These are phyloP conservation scores for Dascyllus trimaculatus DNA, from an alignment of 2,113 vertebrate species.

Conservation along the genomic window DNA sequence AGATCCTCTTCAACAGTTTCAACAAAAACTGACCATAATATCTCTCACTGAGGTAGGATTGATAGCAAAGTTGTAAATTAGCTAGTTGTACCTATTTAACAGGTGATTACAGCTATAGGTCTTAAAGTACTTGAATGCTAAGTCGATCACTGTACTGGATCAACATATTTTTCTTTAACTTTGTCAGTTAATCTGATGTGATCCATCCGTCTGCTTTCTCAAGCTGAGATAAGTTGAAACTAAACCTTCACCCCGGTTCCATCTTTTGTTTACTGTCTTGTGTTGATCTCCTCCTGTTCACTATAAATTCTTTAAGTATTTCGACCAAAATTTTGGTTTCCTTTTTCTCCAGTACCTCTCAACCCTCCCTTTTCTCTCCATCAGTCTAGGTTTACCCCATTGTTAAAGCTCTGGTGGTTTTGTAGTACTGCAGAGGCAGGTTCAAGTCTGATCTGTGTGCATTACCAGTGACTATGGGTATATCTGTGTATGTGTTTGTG, in stretches of 20 bases:
- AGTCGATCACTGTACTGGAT: no score
- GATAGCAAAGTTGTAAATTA: no score
- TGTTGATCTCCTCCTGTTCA: neutral
- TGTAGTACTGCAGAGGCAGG: conserved; percentile 36
- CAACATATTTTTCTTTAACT: no score
- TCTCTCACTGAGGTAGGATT: no score
- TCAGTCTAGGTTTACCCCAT: conserved; percentile 23
- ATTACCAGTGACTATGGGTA: neutral
- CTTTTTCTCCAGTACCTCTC: neutral
- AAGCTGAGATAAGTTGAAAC: neutral
- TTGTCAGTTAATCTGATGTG: neutral
- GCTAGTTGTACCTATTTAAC: no score
- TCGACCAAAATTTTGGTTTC: neutral
- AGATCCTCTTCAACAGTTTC: no score
- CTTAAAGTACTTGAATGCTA: no score
- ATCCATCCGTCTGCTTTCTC: neutral
- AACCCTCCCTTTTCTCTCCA: neutral
- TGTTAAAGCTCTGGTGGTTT: conserved; percentile 35
- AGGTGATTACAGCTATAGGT: no score
- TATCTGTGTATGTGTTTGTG: conserved; percentile 1
- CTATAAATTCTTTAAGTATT: neutral
- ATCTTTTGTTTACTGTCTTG: neutral
- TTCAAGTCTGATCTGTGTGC: conserved; percentile 26
- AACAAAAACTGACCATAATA: no score
- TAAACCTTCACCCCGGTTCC: neutral